These are phyloP conservation scores for Ectemnius continuus DNA, from an alignment of 2,888 invertebrate species.

Conservation along the genomic window DNA sequence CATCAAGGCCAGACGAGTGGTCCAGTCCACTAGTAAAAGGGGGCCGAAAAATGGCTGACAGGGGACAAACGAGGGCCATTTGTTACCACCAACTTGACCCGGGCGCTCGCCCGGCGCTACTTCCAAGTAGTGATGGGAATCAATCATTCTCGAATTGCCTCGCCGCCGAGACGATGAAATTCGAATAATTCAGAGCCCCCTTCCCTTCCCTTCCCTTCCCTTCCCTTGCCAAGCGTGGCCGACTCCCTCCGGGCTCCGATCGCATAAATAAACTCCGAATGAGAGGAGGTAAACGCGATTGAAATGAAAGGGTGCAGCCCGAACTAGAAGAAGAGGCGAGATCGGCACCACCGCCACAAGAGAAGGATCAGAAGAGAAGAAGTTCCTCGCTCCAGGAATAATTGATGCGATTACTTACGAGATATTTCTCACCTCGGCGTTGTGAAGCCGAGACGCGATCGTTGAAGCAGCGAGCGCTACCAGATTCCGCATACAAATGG, in stretches of 20 bases:
- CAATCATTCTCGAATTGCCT: constrained; percentile 35
- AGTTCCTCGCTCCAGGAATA: constrained; percentile 73
- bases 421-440: constrained; percentile 64
- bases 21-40: constrained; percentile 58
- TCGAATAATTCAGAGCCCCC: constrained; percentile 18
- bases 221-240: not conserved
- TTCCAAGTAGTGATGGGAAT: constrained; percentile 40
- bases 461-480: no score
- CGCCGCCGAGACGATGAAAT: constrained; percentile 21
- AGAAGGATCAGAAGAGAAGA: constrained; percentile 59
- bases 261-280: not conserved
- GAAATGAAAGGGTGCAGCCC: not conserved
- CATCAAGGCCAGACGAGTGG: constrained; percentile 66
- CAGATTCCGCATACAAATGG: no score
- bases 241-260: no score
- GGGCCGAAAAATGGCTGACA: constrained; percentile 71
- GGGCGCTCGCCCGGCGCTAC: constrained; percentile 31
- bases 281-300: not conserved
- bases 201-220: no score
- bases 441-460: no score
- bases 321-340: constrained; percentile 26
- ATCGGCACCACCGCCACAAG: constrained; percentile 7
- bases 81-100: constrained; percentile 70
- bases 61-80: constrained; percentile 72
- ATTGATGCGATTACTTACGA: constrained; percentile 72